Percentiles rank a stretch among this genome's conserved stretches.
Conservation (phyloP, 2,888 invertebrate genomes). For the Palloptera scutellata region DNA sequence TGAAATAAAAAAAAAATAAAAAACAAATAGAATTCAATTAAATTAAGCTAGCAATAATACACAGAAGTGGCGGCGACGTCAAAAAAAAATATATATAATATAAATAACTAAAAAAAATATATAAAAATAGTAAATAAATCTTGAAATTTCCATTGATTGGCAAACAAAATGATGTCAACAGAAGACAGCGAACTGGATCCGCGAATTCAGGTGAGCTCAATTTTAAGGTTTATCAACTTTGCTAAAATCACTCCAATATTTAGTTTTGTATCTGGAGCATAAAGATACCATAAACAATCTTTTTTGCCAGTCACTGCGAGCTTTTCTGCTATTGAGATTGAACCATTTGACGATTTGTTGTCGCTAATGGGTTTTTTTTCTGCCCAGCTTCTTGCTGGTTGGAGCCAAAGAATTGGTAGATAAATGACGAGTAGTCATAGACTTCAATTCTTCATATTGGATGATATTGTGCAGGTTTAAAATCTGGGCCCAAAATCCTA, state of each 20-base stretch:
- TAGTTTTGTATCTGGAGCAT: not conserved
- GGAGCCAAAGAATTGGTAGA: too few relatives aligned
- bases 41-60: not conserved
- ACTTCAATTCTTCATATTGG: too few relatives aligned
- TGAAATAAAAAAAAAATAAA: slow-evolving; percentile 11
- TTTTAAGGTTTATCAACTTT: not conserved
- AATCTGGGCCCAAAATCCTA: too few relatives aligned
- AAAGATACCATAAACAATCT: not conserved
- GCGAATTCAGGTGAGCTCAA: slow-evolving; percentile 59
- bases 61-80: slow-evolving; percentile 5
- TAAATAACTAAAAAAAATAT: not conserved
- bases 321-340: too few relatives aligned
- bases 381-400: too few relatives aligned
- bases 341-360: too few relatives aligned
- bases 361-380: too few relatives aligned
- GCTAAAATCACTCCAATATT: not conserved
- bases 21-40: slow-evolving; percentile 5
- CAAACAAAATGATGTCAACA: slow-evolving; percentile 38
- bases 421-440: too few relatives aligned
- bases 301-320: not conserved
- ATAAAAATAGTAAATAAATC: slow-evolving; percentile 11
- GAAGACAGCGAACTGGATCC: slow-evolving; percentile 62
- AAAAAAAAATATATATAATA: not conserved
- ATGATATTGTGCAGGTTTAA: too few relatives aligned
- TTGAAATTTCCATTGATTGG: slow-evolving; percentile 16